Evolutionary conservation across 2,888 invertebrate species (phyloP).

Genomic region (Drosophila putrida): DNA sequence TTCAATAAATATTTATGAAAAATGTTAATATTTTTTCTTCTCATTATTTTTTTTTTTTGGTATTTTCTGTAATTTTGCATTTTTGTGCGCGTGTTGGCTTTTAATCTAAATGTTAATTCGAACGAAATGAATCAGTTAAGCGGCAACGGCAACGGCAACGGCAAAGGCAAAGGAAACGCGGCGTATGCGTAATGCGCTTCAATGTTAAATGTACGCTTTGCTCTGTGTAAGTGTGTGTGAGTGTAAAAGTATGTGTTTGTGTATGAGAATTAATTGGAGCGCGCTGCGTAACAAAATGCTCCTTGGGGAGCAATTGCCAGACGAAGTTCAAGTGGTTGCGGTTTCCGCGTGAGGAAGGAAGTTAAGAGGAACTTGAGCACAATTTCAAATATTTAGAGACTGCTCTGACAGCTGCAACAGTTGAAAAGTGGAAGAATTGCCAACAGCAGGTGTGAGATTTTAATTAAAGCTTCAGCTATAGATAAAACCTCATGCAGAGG

Average conservation of each 20-base stretch:
- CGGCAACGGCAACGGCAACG: constrained; percentile 13
- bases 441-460: constrained; percentile 51
- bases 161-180: constrained; percentile 27
- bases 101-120: constrained; percentile 78
- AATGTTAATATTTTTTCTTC: constrained; percentile 58
- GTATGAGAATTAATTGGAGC: constrained; percentile 57
- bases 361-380: constrained; percentile 12
- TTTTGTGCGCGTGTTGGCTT: constrained; percentile 51
- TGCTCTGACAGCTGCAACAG: constrained; percentile 5
- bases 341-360: constrained; percentile 10
- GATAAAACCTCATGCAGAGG: constrained; percentile 33
- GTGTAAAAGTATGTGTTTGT: constrained; percentile 1
- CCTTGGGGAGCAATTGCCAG: constrained; percentile 71
- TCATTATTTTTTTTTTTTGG: not conserved
- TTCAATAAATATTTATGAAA: constrained; percentile 77
- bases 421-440: constrained; percentile 4
- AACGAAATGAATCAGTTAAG: constrained; percentile 73
- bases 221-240: not conserved
- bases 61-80: constrained; percentile 32
- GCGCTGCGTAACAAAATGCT: constrained; percentile 61
- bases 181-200: constrained; percentile 59
- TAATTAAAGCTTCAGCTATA: constrained; percentile 43
- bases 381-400: constrained; percentile 39
- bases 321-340: constrained; percentile 54
- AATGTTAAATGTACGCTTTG: constrained; percentile 49